Percentiles rank a stretch among this genome's conserved stretches.
Conservation (phyloP, 2,797 vertebrate species). For the Carapus acus region DNA sequence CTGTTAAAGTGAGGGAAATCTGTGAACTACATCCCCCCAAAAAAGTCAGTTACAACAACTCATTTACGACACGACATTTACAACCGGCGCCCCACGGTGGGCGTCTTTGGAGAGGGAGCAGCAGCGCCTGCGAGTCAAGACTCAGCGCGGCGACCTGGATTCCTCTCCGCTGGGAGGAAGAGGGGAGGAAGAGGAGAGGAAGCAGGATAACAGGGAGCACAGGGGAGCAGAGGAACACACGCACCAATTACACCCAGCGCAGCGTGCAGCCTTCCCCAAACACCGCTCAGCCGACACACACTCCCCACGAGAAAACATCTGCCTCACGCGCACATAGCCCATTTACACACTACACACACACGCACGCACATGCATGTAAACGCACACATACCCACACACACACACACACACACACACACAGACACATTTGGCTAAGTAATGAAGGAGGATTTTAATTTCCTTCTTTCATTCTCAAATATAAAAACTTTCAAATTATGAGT, state of each 20-base stretch:
- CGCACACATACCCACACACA: conserved; percentile 2
- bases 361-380: conserved; percentile 32
- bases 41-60: too few relatives aligned
- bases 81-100: too few relatives aligned
- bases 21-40: too few relatives aligned
- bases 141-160: conserved; percentile 48
- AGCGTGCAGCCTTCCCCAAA: conserved; percentile 57
- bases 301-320: conserved; percentile 70
- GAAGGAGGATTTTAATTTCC: conserved; percentile 13
- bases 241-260: conserved; percentile 65
- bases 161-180: conserved; percentile 43
- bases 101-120: conserved; percentile 23
- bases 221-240: conserved; percentile 55
- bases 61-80: too few relatives aligned
- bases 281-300: conserved; percentile 49
- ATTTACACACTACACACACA: conserved; percentile 20
- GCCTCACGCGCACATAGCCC: conserved; percentile 46
- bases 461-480: conserved; percentile 16
- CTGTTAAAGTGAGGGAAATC: too few relatives aligned
- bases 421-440: conserved; percentile 11
- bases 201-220: conserved; percentile 52
- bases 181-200: too few relatives aligned
- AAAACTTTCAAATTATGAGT: conserved; percentile 6
- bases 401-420: conserved; percentile 5
- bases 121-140: conserved; percentile 44